A percentile compares a stretch with the other conserved stretches of the same genome.
Evolutionary conservation across 2,797 vertebrate species (phyloP).

Genomic region (Myotis planiceps): DNA sequence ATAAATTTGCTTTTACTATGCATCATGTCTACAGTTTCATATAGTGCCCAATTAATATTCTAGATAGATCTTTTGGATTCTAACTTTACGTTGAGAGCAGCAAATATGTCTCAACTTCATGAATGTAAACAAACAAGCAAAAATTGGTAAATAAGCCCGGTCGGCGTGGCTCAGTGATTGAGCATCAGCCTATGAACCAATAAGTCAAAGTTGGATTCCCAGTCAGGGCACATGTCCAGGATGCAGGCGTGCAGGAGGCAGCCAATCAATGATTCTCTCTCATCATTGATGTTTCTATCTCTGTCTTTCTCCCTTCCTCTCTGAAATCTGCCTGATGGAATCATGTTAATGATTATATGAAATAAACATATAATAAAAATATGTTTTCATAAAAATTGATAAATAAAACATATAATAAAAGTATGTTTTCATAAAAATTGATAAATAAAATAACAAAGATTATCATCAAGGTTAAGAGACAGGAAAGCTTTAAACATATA

Average conservation of each 20-base stretch:
- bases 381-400: background rate
- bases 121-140: background rate
- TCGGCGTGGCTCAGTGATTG: no score
- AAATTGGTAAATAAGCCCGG: background rate
- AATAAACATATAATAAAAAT: no score
- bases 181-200: no score
- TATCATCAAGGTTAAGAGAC: background rate
- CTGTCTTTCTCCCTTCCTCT: no score
- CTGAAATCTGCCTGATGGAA: no score
- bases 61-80: background rate
- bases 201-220: no score
- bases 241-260: no score
- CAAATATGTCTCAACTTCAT: background rate
- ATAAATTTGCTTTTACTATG: background rate
- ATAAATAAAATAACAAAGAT: background rate
- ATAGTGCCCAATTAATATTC: background rate
- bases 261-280: no score
- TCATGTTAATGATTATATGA: no score
- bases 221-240: no score
- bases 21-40: background rate
- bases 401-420: background rate
- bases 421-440: background rate
- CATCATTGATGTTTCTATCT: no score
- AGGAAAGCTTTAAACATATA: background rate
- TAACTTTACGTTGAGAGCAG: background rate